phyloP scores from a whole-genome alignment of 2,113 vertebrate genomes.

The Chloroceryle aenea region DNA sequence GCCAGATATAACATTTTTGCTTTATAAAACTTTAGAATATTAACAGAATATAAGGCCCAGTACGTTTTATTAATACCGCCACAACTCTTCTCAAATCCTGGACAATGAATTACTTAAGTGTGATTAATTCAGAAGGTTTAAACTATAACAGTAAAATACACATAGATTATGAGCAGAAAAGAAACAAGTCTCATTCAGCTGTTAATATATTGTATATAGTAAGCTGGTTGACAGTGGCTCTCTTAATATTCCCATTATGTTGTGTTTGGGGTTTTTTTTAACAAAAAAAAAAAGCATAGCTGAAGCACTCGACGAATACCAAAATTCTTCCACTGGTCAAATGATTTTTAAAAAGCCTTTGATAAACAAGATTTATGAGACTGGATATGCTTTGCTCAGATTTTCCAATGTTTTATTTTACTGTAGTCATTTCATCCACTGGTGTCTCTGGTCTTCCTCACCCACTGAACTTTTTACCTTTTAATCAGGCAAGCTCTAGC shows the following conservation, averaged over 20 bases:
- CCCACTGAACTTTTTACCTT: slow-evolving; percentile 72
- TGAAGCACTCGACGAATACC: neutral
- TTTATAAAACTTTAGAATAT: neutral
- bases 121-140: neutral
- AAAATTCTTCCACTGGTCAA: neutral
- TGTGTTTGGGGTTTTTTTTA: neutral
- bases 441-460: slow-evolving; percentile 67
- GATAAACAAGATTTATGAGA: slow-evolving; percentile 62
- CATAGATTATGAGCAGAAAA: neutral
- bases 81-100: neutral
- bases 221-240: neutral
- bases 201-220: neutral
- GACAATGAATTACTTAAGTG: neutral
- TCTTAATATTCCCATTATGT: neutral
- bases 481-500: slow-evolving; percentile 14
- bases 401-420: slow-evolving; percentile 53
- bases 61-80: neutral
- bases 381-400: neutral
- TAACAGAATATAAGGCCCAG: neutral
- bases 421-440: neutral
- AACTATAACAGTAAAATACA: neutral
- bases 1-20: neutral
- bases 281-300: neutral
- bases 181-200: neutral
- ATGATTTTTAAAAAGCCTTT: slow-evolving; percentile 17